Evolutionary conservation across 2,888 invertebrate species (phyloP).

Genomic region (Galerucella pusilla): DNA sequence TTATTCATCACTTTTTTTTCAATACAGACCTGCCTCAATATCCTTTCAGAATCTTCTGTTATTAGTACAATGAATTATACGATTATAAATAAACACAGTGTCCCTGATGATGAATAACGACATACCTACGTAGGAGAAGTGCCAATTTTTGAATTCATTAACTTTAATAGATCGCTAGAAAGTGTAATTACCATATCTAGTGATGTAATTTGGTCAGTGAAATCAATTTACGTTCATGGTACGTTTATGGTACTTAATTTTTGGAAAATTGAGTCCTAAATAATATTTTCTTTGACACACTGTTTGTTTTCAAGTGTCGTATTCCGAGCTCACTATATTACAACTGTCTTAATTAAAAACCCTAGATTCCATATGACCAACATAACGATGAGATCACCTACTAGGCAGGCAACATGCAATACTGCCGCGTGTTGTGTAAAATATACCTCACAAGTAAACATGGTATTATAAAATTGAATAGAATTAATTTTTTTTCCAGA

Average conservation of each 20-base stretch:
- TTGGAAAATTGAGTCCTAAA: too few relatives aligned
- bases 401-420: too few relatives aligned
- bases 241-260: too few relatives aligned
- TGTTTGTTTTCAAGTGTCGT: too few relatives aligned
- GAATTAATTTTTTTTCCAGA: not conserved
- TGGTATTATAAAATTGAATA: too few relatives aligned
- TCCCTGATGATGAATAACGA: constrained; percentile 26
- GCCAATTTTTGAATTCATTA: constrained; percentile 22
- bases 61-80: constrained; percentile 16
- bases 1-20: not conserved
- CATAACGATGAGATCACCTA: too few relatives aligned
- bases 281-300: too few relatives aligned
- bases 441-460: too few relatives aligned
- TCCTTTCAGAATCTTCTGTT: not conserved
- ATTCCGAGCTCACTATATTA: too few relatives aligned
- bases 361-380: not conserved
- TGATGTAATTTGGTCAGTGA: not conserved
- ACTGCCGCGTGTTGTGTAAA: too few relatives aligned
- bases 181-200: not conserved
- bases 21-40: constrained; percentile 18
- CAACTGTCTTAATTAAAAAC: too few relatives aligned
- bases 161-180: not conserved
- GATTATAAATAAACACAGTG: constrained; percentile 8
- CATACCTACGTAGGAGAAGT: constrained; percentile 15
- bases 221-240: not conserved